phyloP scores from a whole-genome alignment of 2,888 invertebrate genomes.

The Alsophila aescularia region DNA sequence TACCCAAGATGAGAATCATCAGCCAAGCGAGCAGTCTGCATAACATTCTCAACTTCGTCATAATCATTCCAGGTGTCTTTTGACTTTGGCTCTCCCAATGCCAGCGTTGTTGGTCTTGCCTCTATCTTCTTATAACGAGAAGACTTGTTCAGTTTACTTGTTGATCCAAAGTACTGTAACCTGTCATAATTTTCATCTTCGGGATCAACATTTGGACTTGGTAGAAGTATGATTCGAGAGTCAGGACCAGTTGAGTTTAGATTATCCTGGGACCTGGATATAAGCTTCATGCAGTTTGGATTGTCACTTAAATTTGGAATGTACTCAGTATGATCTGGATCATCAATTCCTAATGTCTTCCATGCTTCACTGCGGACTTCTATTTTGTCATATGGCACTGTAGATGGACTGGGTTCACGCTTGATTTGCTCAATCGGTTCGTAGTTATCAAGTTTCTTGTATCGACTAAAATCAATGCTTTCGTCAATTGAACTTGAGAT shows the following conservation, averaged over 20 bases:
- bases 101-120: conserved; percentile 83
- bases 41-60: conserved; percentile 88
- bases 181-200: conserved; percentile 90
- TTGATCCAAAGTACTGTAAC: conserved; percentile 91
- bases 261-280: conserved; percentile 81
- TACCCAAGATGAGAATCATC: conserved; percentile 93
- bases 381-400: conserved; percentile 88
- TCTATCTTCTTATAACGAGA: conserved; percentile 88
- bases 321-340: conserved; percentile 89
- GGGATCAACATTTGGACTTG: conserved; percentile 75
- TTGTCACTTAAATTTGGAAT: conserved; percentile 76
- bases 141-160: conserved; percentile 87
- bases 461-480: conserved; percentile 77
- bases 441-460: conserved; percentile 81
- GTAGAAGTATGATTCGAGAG: conserved; percentile 83
- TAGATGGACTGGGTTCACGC: conserved; percentile 72
- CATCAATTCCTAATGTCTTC: conserved; percentile 91
- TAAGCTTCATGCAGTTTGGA: conserved; percentile 77
- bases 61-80: conserved; percentile 89
- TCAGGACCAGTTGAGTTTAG: conserved; percentile 75
- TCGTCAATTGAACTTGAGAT: conserved; percentile 73
- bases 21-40: conserved; percentile 88
- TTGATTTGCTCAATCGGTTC: conserved; percentile 79
- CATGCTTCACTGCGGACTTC: conserved; percentile 92
- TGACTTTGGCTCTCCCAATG: conserved; percentile 69